Evolutionary conservation across 1,140 invertebrate species (phyloP).

Genomic region (Lasaia peninsularis): DNA sequence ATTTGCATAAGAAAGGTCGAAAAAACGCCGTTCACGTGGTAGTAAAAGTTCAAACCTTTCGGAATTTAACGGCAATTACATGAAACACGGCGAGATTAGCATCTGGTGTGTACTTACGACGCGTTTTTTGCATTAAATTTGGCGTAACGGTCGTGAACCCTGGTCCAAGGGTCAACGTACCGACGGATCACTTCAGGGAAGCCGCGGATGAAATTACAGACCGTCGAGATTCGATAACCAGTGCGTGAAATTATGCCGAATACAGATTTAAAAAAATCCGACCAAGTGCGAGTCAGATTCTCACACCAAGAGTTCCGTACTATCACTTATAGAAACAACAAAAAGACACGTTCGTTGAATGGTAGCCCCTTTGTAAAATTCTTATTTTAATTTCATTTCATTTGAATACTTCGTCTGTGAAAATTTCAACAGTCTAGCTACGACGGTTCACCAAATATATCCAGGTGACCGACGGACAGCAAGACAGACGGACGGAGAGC

Average conservation of each 20-base stretch:
- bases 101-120: constrained; percentile 30
- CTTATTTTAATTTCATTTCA: too few relatives aligned
- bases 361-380: too few relatives aligned
- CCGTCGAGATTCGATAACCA: constrained; percentile 36
- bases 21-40: neutral
- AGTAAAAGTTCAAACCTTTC: neutral
- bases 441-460: too few relatives aligned
- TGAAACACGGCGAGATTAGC: constrained; percentile 37
- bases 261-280: neutral
- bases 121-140: constrained; percentile 47
- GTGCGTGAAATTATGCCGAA: constrained; percentile 31
- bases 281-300: too few relatives aligned
- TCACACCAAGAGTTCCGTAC: too few relatives aligned
- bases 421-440: too few relatives aligned
- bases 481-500: too few relatives aligned
- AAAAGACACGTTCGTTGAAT: too few relatives aligned
- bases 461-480: too few relatives aligned
- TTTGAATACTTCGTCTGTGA: too few relatives aligned
- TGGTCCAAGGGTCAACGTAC: constrained; percentile 37
- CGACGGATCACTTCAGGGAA: constrained; percentile 30
- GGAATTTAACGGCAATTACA: constrained; percentile 17
- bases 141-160: constrained; percentile 55
- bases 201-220: constrained; percentile 48
- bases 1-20: too few relatives aligned
- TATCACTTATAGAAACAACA: too few relatives aligned